Evolutionary conservation across 2,888 invertebrate genomes (phyloP), one percentile per base, ranked within the genome.

Genomic region (Rhynchonema sp.): DNA sequence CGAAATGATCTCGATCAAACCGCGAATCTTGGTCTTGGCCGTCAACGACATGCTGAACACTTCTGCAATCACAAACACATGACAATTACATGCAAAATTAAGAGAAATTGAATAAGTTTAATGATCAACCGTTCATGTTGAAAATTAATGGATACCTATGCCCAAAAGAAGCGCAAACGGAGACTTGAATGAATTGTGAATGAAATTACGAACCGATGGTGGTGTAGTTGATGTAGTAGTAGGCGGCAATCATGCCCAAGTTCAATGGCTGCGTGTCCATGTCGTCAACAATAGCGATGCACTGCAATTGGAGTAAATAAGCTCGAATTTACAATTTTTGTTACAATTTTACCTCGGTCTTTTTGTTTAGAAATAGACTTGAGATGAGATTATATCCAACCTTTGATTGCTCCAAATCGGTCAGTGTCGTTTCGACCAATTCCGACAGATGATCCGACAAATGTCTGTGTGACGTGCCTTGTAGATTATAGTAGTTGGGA

Each of bases 161-260:
- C n/a, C n/a, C n/a, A n/a, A n/a, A n/a, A n/a, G n/a, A n/a, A n/a
- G n/a, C n/a, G n/a, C n/a, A n/a, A n/a, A n/a, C n/a, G n/a, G n/a
- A n/a, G n/a, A n/a, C n/a, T n/a, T n/a, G n/a, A n/a, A n/a, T n/a
- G n/a, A n/a, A n/a, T n/a, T n/a, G n/a, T n/a, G n/a, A n/a, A n/a
- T n/a, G n/a, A n/a, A n/a, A n/a, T n/a, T 20, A 49, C 63, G 46
- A 71, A 87, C 87, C 87, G 61, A 98, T 98, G 0, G 98, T 99
- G 0, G 94, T 92, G 70, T 99, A 98, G 75, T 96, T 94, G 70
- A 98, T 98, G 77, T 98, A 98, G 75, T 99, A 99, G 77, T 99
- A 99, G 0, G 96, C 92, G 0, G 98, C 96, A 74, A 99, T 99
- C 94, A 99, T 98, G 71, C 98, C 98, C 73, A 99, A 78, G 79